Base-by-base conservation (phyloP, 2,797 vertebrate genomes). In the Sebastes dallii region DNA sequence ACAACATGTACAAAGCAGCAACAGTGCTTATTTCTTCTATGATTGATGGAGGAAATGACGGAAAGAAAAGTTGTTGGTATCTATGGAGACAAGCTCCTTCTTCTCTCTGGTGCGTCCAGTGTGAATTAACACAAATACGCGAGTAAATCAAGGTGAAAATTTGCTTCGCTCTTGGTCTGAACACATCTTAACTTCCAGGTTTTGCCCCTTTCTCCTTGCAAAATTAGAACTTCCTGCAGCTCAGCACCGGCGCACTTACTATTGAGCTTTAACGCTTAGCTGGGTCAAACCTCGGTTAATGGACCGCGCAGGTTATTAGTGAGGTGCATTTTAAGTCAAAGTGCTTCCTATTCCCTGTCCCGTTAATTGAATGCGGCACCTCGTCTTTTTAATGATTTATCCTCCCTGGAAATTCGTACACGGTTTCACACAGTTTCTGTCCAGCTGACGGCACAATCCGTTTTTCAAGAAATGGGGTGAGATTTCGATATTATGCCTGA, bases 211-310 rank as follows among this genome's bases (percentile, higher is more conserved):
- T 72, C 25, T 70, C 18, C 55, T 30, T 61, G 13, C 18, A 30
- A 74, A 59, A 72, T 39, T 32, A 74, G 65, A 68, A 69, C 59
- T 50, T 68, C 12, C n/a, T 18, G 8, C 29, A 60, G 22, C 67
- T 72, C 50, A 14, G 34, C 29, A 11, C 50, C 20, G 32, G 24
- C 29, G 32, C 55, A 39, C 55, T 50, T 46, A n/a, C 22, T 27
- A 27, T 24, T 3, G 12, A 52, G 61, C n/a, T 50, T 65, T 24
- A 36, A 58, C 3, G 7, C 71, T 80, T 30, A 78, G 78, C 58
- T 36, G 6, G 58, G 60, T 77, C 82, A 77, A 5, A 75, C 62
- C 13, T 10, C 2, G 16, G 52, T 77, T 75, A 88, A 90, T 90
- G 85, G 78, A 71, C 76, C 52, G 0, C 24, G 65, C 66, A 14